Percentiles rank a stretch among this genome's conserved stretches.
These are phyloP conservation scores for Dendrolimus punctatus DNA, from an alignment of 1,140 invertebrate species.

Conservation along the genomic window DNA sequence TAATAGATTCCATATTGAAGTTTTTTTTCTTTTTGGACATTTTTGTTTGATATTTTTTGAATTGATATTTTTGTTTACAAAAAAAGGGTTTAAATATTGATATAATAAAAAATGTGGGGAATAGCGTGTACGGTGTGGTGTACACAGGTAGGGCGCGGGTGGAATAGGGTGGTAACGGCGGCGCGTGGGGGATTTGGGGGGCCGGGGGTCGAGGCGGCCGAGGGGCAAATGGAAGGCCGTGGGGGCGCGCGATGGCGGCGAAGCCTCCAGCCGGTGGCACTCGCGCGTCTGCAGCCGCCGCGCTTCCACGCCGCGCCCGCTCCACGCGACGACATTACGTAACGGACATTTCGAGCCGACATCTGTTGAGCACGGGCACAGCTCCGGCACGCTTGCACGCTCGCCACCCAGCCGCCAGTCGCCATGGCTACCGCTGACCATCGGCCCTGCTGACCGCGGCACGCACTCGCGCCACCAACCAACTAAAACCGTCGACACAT, in stretches of 20 bases:
- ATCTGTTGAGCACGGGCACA: slow-evolving; percentile 56
- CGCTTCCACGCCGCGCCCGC: slow-evolving; percentile 36
- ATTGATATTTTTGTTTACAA: too few species aligned
- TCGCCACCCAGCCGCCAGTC: slow-evolving; percentile 40
- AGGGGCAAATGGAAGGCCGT: slow-evolving; percentile 14
- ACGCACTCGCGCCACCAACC: slow-evolving; percentile 27
- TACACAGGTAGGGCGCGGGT: too few species aligned
- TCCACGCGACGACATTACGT: slow-evolving; percentile 53
- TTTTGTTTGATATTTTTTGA: too few species aligned
- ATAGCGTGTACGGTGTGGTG: too few species aligned
- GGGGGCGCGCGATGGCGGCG: slow-evolving; percentile 24
- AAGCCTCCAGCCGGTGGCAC: slow-evolving; percentile 40
- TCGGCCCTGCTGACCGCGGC: slow-evolving; percentile 32
- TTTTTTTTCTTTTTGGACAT: too few species aligned
- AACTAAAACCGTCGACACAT: slow-evolving; percentile 36
- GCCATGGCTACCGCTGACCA: slow-evolving; percentile 27
- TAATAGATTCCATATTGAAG: too few species aligned
- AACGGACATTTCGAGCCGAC: slow-evolving; percentile 47
- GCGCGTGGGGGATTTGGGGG: background rate
- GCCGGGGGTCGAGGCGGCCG: slow-evolving; percentile 15
- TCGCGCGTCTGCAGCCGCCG: slow-evolving; percentile 50
- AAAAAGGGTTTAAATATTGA: too few species aligned
- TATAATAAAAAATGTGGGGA: too few species aligned
- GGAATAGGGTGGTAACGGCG: too few species aligned
- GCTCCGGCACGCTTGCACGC: slow-evolving; percentile 54